Evolutionary conservation across 2,797 vertebrate genomes (phyloP).

Genomic region (Epinephelus awoara): DNA sequence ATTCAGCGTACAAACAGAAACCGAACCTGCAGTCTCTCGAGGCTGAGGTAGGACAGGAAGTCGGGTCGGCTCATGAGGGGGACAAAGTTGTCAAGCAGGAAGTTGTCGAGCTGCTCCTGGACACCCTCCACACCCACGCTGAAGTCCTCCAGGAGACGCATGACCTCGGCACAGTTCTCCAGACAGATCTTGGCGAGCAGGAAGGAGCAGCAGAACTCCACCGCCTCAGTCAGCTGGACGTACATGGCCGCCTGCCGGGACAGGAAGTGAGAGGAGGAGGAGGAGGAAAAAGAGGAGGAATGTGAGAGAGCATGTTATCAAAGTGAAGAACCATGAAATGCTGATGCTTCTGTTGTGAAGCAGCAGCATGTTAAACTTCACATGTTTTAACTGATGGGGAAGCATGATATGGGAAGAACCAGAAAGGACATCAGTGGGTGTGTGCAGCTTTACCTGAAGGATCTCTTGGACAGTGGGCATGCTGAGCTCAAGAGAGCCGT

Average conservation of each 20-base stretch:
- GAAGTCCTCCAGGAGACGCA: constrained; percentile 99
- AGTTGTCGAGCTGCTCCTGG: constrained; percentile 96
- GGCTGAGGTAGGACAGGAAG: constrained; percentile 98
- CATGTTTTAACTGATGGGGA: too few relatives aligned
- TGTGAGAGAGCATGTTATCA: neutral
- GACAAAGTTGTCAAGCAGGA: constrained; percentile 98
- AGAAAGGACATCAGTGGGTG: neutral
- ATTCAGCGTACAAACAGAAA: neutral
- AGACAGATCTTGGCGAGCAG: constrained; percentile 98
- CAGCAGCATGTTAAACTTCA: too few relatives aligned
- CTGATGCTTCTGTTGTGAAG: neutral
- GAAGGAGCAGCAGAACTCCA: constrained; percentile 99
- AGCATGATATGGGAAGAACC: neutral
- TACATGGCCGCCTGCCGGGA: constrained; percentile 93
- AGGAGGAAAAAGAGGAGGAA: neutral
- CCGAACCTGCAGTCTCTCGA: constrained; percentile 93
- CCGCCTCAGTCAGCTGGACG: constrained; percentile 98
- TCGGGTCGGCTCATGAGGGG: constrained; percentile 97
- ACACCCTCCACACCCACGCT: constrained; percentile 98
- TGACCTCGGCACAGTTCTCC: constrained; percentile 99
- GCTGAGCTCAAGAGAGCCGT: constrained; percentile 98
- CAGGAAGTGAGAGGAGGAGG: neutral
- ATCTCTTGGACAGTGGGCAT: constrained; percentile 99
- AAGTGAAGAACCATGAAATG: too few relatives aligned
- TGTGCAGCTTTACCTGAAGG: constrained; percentile 84